Conservation (phyloP, 2,113 vertebrate genomes). For the Anhinga rufa region DNA sequence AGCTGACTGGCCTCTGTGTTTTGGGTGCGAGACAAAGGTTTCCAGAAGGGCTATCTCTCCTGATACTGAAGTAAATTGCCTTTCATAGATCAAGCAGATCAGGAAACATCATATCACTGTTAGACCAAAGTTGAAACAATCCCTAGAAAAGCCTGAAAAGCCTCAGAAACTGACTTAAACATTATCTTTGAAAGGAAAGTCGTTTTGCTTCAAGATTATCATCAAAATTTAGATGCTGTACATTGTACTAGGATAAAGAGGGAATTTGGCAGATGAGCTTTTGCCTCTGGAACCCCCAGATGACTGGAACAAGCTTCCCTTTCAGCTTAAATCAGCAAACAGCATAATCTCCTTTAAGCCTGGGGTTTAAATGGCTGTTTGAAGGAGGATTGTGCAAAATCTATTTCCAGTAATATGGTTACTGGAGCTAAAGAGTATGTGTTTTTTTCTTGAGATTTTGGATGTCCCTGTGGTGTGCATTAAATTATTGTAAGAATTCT, state of each 20-base stretch:
- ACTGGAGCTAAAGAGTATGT: slow-evolving; percentile 15
- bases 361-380: slow-evolving; percentile 63
- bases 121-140: slow-evolving; percentile 39
- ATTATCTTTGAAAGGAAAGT: slow-evolving; percentile 28
- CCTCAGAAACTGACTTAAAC: slow-evolving; percentile 1
- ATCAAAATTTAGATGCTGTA: slow-evolving; percentile 53
- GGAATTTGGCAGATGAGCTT: slow-evolving; percentile 58
- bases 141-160: slow-evolving; percentile 21
- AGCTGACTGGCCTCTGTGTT: background rate
- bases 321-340: slow-evolving; percentile 69
- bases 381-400: slow-evolving; percentile 64
- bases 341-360: slow-evolving; percentile 67
- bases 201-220: slow-evolving; percentile 44
- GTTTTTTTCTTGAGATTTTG: slow-evolving; percentile 45
- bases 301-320: slow-evolving; percentile 58
- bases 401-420: slow-evolving; percentile 63
- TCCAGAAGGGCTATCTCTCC: background rate
- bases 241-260: slow-evolving; percentile 59
- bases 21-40: background rate
- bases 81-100: slow-evolving; percentile 4
- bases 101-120: background rate
- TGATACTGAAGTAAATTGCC: background rate
- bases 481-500: slow-evolving; percentile 25
- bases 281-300: slow-evolving; percentile 47
- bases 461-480: background rate